A percentile compares a stretch with the other conserved stretches of the same genome.
These are phyloP conservation scores for Diorhabda elongata DNA, from an alignment of 1,140 invertebrate genomes.

Conservation along the genomic window DNA sequence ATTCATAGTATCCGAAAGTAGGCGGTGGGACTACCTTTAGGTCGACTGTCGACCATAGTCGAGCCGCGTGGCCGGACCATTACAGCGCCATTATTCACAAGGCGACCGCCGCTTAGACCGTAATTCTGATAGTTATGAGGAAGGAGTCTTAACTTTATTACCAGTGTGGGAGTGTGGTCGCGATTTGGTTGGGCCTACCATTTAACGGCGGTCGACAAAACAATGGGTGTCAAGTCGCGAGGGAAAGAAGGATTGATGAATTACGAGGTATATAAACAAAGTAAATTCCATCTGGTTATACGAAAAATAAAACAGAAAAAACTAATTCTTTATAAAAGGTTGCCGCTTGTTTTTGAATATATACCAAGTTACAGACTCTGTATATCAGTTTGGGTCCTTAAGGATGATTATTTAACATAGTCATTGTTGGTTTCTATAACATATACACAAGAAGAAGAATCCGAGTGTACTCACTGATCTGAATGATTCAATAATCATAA, in stretches of 20 bases:
- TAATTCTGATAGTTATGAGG: conserved; percentile 10
- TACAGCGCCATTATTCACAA: conserved; percentile 8
- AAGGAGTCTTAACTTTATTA: conserved; percentile 15
- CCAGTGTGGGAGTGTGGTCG: conserved; percentile 7
- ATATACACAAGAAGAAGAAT: no score
- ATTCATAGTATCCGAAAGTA: background rate
- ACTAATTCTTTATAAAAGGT: no score
- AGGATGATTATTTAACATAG: no score
- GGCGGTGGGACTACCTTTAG: background rate
- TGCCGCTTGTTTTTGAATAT: no score
- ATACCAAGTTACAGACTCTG: no score
- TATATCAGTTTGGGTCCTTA: no score
- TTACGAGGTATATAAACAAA: no score
- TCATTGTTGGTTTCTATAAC: no score
- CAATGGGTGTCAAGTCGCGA: background rate
- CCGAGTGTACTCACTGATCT: no score
- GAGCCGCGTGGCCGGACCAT: conserved; percentile 9
- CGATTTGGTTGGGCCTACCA: background rate
- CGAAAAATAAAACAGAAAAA: no score
- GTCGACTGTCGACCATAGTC: background rate
- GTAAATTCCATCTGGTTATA: no score
- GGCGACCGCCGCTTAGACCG: background rate
- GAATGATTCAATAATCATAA: no score
- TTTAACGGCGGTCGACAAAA: background rate
- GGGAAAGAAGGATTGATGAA: background rate